Base-by-base conservation (phyloP, 2,888 invertebrate species). In the Stenchaetothrips biformis region DNA sequence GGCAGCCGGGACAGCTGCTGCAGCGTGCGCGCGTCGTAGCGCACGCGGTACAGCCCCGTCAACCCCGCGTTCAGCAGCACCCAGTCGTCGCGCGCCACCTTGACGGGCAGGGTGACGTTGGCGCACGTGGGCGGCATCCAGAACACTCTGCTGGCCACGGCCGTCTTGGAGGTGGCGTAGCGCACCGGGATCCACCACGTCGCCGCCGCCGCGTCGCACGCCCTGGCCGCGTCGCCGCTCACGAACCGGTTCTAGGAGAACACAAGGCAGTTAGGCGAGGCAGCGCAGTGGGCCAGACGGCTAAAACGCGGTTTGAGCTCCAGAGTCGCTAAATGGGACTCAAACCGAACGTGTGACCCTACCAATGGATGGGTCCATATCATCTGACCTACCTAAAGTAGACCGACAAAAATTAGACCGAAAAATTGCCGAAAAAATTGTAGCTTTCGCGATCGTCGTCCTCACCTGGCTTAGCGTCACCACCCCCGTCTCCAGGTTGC, bases 91-190 rank as follows among this genome's bases (percentile, higher is more conserved):
- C 67, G 67, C 9, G 67, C 21, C 67, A 74, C 67, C 67, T 74
- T 74, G 25, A 21, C 67, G 67, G 67, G 67, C 9, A 74, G 67
- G 25, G 67, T 74, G 21, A 74, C 25, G 67, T 74, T 74, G 67
- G 67, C 67, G 67, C 67, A 74, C 21, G 67, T 74, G 9, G 67
- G 67, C 67, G 67, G 67, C 67, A 74, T 25, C 67, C 67, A 74
- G 67, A 74, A 74, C 67, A 74, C 67, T 25, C 21, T 11, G 21
- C 18, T 53, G 53, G 37, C 0, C 53, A 21, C 67, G 67, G 67
- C 21, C 7, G 67, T 37, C 37, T 37, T 37, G 37, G 37, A 37
- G 25, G 67, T 74, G 67, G 67, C 25, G 21, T 11, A 74, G 9
- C 67, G 67, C 67, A 74, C 67, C 21, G 67, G 67, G 25, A 74